Evolutionary conservation across 1,140 invertebrate genomes (phyloP), one percentile per base, ranked within the genome.

Genomic region (Triops cancriformis): DNA sequence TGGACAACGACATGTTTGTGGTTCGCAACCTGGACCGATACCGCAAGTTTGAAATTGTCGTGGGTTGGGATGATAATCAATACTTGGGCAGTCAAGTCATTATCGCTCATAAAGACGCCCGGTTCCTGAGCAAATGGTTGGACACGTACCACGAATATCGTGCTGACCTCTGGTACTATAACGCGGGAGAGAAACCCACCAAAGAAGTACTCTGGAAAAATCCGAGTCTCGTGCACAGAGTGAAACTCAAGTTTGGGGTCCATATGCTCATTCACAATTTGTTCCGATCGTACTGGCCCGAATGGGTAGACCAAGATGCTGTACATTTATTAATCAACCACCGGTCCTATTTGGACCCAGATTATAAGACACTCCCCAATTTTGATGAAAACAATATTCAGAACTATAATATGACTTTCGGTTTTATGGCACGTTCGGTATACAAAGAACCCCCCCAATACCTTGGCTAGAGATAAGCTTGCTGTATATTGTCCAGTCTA

Each of bases 331-430:
- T 84, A 31, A 80, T 80, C 5, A 74, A 82, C 14, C 83, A 83
- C 64, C 79, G 82, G 64, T 80, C 79, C 64, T 82, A 83, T 77
- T 73, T 82, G 2, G 79, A 81, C 11, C 27, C 18, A 26, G 72
- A 43, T 37, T 79, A 78, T 41, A 79, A 78, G 42, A 31, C 73
- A 28, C 75, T 80, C 23, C 23, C 72, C 18, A 79, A 81, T 37
- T 83, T 84, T 72, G 77, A 83, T 78, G 83, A 84, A 79, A 41
- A 79, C 5, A 84, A 84, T 79, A 84, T 84, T 31, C 78, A 79
- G 73, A 74, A 14, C 12, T 84, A 84, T 72, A 81, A 83, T 72
- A 80, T 80, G 73, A 84, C 82, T 45, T 84, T 82, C 75, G 83
- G 83, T 14, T 77, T 83, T 73, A 84, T 84, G 83, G 83, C 83